Base-by-base conservation (phyloP, 1,140 invertebrate species). In the Carcinoscorpius rotundicauda region DNA sequence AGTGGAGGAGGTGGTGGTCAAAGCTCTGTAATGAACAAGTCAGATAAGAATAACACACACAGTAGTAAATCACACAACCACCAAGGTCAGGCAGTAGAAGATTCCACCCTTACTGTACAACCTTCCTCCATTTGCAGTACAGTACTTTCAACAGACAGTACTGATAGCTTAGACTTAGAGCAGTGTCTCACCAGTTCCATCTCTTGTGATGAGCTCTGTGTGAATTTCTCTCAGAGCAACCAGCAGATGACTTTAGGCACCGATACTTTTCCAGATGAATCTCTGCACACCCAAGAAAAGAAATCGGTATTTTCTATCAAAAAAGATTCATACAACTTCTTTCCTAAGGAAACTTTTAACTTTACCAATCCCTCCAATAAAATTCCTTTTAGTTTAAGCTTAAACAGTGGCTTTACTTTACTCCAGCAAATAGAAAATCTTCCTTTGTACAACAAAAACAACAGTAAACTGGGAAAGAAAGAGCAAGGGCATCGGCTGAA, bases 91-190 rank as follows among this genome's bases (percentile, higher is more conserved):
- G 29, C 29, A 29, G 29, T 29, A 29, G 29, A 29, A 29, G 29
- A 29, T 29, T 29, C 29, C 29, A 29, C 29, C 29, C 29, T 29
- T 29, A 29, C 29, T 29, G 29, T 29, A 29, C 29, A 29, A 29
- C 29, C 29, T 29, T 29, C 29, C 29, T 29, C 29, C 29, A 29
- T 29, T 29, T 29, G 29, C 29, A 29, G 29, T 29, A 29, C 29
- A 29, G 29, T 29, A 29, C 29, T 29, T 29, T 29, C 29, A 29
- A 67, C 66, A 3, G 68, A 66, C 56, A 66, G 65, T 61, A 69
- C 65, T 3, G 68, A 69, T 51, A 69, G 68, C 49, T 58, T 69
- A 11, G 68, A 69, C 48, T 66, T 69, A 51, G 65, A 69, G 49
- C 68, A 65, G 5, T 61, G 68, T 9, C 52, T 69, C 50, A 63